Evolutionary conservation across 2,888 invertebrate genomes (phyloP).

Genomic region (Mystacides longicornis): DNA sequence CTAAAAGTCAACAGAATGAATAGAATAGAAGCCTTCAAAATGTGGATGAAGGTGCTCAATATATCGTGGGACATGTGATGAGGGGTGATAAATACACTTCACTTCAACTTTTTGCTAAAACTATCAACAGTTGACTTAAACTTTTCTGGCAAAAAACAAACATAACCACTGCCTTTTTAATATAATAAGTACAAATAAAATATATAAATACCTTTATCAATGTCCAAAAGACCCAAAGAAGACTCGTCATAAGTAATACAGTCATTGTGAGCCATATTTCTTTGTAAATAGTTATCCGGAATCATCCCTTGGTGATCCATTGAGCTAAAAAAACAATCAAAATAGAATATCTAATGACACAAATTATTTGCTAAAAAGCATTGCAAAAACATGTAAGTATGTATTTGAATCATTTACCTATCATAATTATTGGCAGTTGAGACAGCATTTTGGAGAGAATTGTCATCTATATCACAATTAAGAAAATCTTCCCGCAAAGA

Average conservation of each 20-base stretch:
- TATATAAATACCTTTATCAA: constrained; percentile 17
- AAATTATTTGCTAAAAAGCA: too few relatives aligned
- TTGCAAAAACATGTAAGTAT: constrained; percentile 7
- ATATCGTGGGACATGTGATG: too few relatives aligned
- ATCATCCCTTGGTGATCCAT: background rate
- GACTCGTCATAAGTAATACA: constrained; percentile 13
- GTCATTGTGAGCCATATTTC: background rate
- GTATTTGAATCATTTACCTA: constrained; percentile 8
- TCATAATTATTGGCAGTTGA: constrained; percentile 19
- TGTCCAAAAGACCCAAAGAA: constrained; percentile 22
- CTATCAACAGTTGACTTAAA: too few relatives aligned
- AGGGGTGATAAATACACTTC: too few relatives aligned
- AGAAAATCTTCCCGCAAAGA: constrained; percentile 4
- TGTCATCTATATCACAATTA: constrained; percentile 11
- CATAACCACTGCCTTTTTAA: too few relatives aligned
- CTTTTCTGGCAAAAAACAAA: too few relatives aligned
- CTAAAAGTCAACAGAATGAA: too few relatives aligned
- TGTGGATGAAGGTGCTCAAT: too few relatives aligned
- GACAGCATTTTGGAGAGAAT: constrained; percentile 16
- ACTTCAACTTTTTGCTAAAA: too few relatives aligned
- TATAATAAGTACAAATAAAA: too few relatives aligned
- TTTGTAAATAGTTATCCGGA: constrained; percentile 3
- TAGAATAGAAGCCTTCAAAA: too few relatives aligned
- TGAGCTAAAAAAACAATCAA: background rate
- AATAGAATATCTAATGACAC: too few relatives aligned